Percentiles rank a stretch among this genome's conserved stretches.
phyloP scores from a whole-genome alignment of 2,113 vertebrate species.

The Psittacus erithacus region DNA sequence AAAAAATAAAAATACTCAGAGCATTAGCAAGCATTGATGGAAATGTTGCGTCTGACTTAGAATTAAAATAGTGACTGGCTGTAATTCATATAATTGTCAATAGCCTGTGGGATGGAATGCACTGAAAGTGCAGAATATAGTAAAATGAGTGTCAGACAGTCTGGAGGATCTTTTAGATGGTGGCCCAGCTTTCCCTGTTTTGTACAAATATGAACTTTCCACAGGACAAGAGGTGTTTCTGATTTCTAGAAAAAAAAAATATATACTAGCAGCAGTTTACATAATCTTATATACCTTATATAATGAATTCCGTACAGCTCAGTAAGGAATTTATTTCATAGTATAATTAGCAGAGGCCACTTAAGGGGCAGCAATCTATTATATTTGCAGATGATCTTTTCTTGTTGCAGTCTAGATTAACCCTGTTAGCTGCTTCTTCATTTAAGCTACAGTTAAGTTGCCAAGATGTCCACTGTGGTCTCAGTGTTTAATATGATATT shows the following conservation, averaged over 20 bases:
- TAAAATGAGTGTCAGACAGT: background rate
- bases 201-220: background rate
- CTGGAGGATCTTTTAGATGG: background rate
- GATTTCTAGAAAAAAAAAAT: background rate
- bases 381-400: background rate
- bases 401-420: background rate
- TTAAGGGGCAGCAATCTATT: background rate
- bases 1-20: background rate
- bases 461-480: background rate
- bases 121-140: background rate
- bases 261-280: background rate
- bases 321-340: background rate
- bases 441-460: background rate
- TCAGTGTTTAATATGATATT: background rate
- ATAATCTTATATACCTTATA: background rate
- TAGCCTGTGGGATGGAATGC: background rate
- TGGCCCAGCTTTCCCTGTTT: background rate
- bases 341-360: background rate
- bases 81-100: background rate
- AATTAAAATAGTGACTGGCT: background rate
- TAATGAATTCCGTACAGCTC: background rate
- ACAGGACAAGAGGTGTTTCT: background rate
- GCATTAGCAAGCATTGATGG: background rate
- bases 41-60: background rate
- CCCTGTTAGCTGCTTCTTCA: background rate